Conservation (phyloP, 2,797 vertebrate genomes). For the Spea hammondii region DNA sequence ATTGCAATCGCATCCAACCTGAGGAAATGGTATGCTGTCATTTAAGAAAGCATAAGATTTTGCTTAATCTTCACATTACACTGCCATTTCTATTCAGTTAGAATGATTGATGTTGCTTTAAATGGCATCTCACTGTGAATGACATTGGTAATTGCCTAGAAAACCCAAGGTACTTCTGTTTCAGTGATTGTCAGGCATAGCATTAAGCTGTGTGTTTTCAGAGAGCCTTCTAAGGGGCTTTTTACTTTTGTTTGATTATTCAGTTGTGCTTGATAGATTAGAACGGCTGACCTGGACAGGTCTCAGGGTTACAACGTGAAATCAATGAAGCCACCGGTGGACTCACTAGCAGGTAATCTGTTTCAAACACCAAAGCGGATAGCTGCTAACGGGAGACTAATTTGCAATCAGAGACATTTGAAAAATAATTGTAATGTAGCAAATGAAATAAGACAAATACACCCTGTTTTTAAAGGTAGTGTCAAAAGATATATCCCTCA, state of each 20-base stretch:
- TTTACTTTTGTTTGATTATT: background rate
- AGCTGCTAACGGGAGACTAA: too few species aligned
- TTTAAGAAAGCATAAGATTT: background rate
- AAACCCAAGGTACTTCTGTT: background rate
- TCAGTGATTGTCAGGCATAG: background rate
- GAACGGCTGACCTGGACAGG: background rate
- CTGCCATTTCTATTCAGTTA: background rate
- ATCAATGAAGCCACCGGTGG: background rate
- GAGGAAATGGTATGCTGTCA: constrained; percentile 1
- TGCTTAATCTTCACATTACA: background rate
- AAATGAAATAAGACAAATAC: too few species aligned
- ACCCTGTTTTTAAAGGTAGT: too few species aligned
- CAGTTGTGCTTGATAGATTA: background rate
- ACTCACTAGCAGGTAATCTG: background rate
- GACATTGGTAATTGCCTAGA: constrained; percentile 8
- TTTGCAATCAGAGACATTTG: background rate
- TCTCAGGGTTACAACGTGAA: background rate
- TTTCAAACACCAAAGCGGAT: background rate
- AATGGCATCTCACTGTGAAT: constrained; percentile 8
- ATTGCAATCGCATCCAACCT: background rate
- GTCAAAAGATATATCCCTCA: too few species aligned
- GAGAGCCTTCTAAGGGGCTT: background rate
- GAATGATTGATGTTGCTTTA: constrained; percentile 1
- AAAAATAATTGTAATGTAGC: background rate
- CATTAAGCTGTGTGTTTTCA: background rate